A percentile compares a stretch with the other conserved stretches of the same genome.
These are phyloP conservation scores for Lonchura striata DNA, from an alignment of 2,113 vertebrate species.

Conservation along the genomic window DNA sequence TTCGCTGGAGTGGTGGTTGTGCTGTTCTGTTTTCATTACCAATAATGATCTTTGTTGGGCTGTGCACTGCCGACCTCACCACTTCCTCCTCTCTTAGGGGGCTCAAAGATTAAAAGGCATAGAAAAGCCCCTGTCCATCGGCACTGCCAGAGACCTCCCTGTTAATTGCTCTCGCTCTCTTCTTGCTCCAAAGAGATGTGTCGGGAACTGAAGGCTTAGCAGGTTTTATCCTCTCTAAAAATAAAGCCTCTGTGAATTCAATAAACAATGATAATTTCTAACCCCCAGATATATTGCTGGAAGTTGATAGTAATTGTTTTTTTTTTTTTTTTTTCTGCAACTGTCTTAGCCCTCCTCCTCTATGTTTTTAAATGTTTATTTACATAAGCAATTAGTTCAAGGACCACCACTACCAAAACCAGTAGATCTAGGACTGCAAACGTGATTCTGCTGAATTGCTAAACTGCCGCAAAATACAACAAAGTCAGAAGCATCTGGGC, in stretches of 20 bases:
- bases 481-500: constrained; percentile 46
- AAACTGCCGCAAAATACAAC: background rate
- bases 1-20: background rate
- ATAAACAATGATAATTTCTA: background rate
- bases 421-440: background rate
- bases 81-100: background rate
- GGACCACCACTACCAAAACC: background rate
- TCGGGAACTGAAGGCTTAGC: constrained; percentile 5
- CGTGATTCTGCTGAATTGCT: constrained; percentile 41
- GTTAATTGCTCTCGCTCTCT: background rate
- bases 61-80: background rate
- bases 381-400: constrained; percentile 8
- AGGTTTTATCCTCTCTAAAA: constrained; percentile 18
- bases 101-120: background rate
- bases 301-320: background rate
- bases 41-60: background rate
- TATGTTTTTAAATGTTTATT: constrained; percentile 27
- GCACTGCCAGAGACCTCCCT: background rate
- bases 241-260: background rate
- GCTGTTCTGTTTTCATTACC: background rate
- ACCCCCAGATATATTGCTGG: background rate
- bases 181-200: background rate
- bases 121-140: background rate
- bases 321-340: background rate
- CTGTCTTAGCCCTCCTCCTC: background rate